Conservation (phyloP, 2,113 vertebrate genomes). For the Phrynocephalus versicolor region DNA sequence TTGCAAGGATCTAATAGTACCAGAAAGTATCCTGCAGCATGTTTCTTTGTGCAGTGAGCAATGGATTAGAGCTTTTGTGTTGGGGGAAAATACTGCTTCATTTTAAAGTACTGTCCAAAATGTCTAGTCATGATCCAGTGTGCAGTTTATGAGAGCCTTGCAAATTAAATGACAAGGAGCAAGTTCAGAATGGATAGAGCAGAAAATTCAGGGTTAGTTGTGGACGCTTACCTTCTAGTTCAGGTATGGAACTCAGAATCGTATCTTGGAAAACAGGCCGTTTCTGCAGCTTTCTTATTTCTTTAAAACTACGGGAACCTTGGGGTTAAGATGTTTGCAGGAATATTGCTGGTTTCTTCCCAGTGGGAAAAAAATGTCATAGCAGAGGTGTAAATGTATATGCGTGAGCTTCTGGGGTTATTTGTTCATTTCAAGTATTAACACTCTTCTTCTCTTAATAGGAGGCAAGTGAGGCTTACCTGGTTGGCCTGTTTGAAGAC, state of each 20-base stretch:
- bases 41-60: background rate
- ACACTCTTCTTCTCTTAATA: conserved; percentile 53
- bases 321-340: background rate
- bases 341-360: too few relatives aligned
- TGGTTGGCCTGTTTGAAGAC: conserved; percentile 89
- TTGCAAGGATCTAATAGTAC: background rate
- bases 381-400: background rate
- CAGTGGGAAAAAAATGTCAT: background rate
- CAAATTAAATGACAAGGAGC: too few relatives aligned
- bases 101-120: background rate
- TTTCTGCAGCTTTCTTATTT: background rate
- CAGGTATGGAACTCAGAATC: background rate
- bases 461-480: conserved; percentile 88
- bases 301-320: background rate
- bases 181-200: too few relatives aligned
- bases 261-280: background rate
- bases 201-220: too few relatives aligned
- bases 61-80: background rate
- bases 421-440: conserved; percentile 10
- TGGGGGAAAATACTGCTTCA: background rate
- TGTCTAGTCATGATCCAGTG: background rate
- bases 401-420: background rate
- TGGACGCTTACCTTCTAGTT: background rate
- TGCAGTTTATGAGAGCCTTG: background rate
- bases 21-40: background rate